Conservation (phyloP, 2,113 vertebrate genomes). For the Poeciliopsis retropinna region DNA sequence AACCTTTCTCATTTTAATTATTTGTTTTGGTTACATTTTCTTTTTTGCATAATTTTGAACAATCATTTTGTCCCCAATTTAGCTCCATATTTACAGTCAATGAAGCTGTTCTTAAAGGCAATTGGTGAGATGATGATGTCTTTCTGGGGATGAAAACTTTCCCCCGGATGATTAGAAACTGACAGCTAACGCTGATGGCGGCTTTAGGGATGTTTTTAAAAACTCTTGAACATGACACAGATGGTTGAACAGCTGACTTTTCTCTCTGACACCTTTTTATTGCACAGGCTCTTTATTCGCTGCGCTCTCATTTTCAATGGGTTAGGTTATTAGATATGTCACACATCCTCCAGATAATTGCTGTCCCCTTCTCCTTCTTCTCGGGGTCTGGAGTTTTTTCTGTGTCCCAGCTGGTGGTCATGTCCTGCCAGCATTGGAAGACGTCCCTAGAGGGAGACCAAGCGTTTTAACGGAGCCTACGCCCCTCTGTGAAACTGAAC, state of each 20-base stretch:
- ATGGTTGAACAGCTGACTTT: conserved; percentile 67
- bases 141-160: neutral
- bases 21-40: too few species aligned
- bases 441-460: conserved; percentile 58
- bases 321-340: conserved; percentile 46
- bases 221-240: conserved; percentile 14
- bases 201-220: conserved; percentile 15
- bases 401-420: conserved; percentile 57
- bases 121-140: conserved; percentile 5
- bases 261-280: conserved; percentile 54
- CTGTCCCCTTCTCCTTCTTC: conserved; percentile 18
- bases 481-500: conserved; percentile 50
- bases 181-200: conserved; percentile 31
- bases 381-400: conserved; percentile 27
- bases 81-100: neutral
- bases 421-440: conserved; percentile 38
- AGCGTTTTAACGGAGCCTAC: conserved; percentile 28
- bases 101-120: conserved; percentile 20
- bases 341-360: conserved; percentile 41
- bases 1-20: too few species aligned
- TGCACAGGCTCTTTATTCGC: conserved; percentile 27
- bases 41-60: too few species aligned
- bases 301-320: conserved; percentile 29
- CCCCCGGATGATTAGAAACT: conserved; percentile 5
- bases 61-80: too few species aligned